Evolutionary conservation across 2,888 invertebrate genomes (phyloP), one percentile per base, ranked within the genome.

Genomic region (Melanargia galathea): DNA sequence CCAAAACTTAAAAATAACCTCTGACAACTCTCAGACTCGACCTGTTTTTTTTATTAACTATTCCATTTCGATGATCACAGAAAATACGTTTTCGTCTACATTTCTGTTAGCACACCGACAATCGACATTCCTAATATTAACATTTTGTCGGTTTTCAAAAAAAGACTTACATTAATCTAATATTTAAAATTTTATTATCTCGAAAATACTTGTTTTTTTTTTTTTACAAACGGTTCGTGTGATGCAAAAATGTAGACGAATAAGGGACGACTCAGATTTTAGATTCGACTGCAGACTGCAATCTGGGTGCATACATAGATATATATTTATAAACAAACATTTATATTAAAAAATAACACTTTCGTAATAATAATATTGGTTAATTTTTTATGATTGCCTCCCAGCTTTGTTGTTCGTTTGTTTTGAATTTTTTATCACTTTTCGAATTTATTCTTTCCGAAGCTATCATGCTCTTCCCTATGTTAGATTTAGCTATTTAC

Each of bases 41-140:
- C 82, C 82, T 81, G 79, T 73, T 80, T 62, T 70, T 61, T 71
- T 67, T 66, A 76, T 76, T 52, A 84, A 81, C 85, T 87, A 88
- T 88, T 86, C 89, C 88, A 74, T 82, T 83, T 87, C 84, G 86
- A 87, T 87, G 90, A 90, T 90, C 90, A 90, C 90, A 90, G 87
- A 84, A 78, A 75, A 79, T 77, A 80, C 75, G 73, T 75, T 73
- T 69, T 65, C 61, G 71, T 74, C 75, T 69, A 71, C 73, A 77
- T 78, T 81, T 78, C 75, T 79, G 78, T 68, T 76, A 33, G 71
- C 73, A 62, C 73, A 73, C 20, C n/a, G 54, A 51, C 33, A 35
- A 73, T 18, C n/a, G 54, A 51, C 33, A 35, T 35, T 71, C 73
- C 65, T 66, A 68, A 71, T 77, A 76, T 74, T 74, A 57, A 57